phyloP scores from a whole-genome alignment of 2,888 invertebrate genomes.

The Phorcus lineatus region DNA sequence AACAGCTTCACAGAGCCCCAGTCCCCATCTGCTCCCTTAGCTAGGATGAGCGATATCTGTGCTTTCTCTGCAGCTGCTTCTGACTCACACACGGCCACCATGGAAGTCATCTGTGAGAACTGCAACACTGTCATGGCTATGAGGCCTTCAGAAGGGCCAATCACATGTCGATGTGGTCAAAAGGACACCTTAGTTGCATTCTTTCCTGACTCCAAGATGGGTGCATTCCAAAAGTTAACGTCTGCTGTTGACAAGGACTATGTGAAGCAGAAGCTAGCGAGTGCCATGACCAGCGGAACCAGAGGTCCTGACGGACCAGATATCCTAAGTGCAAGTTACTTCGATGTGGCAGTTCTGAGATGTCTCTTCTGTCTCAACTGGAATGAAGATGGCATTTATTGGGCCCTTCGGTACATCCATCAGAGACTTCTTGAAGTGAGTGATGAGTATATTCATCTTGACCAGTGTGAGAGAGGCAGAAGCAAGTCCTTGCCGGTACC shows the following conservation, averaged over 20 bases:
- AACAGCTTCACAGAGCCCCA: conserved; percentile 43
- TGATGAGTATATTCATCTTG: conserved; percentile 87
- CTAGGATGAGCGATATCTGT: conserved; percentile 72
- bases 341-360: conserved; percentile 96
- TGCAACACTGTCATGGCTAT: conserved; percentile 73
- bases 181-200: conserved; percentile 63
- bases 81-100: conserved; percentile 63
- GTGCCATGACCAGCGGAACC: conserved; percentile 66
- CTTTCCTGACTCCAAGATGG: conserved; percentile 55
- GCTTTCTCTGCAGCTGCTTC: conserved; percentile 59
- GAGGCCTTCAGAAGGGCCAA: conserved; percentile 52
- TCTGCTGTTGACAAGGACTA: conserved; percentile 86
- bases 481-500: conserved; percentile 89
- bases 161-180: conserved; percentile 62
- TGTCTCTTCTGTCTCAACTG: conserved; percentile 97
- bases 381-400: conserved; percentile 98
- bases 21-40: conserved; percentile 74
- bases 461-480: conserved; percentile 85
- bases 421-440: conserved; percentile 87
- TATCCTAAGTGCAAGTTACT: conserved; percentile 85
- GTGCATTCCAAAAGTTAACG: conserved; percentile 57
- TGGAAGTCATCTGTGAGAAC: conserved; percentile 73
- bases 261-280: conserved; percentile 80
- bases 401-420: conserved; percentile 84
- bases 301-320: conserved; percentile 61